Conservation (phyloP, 2,113 vertebrate species). For the Argyrosomus japonicus region DNA sequence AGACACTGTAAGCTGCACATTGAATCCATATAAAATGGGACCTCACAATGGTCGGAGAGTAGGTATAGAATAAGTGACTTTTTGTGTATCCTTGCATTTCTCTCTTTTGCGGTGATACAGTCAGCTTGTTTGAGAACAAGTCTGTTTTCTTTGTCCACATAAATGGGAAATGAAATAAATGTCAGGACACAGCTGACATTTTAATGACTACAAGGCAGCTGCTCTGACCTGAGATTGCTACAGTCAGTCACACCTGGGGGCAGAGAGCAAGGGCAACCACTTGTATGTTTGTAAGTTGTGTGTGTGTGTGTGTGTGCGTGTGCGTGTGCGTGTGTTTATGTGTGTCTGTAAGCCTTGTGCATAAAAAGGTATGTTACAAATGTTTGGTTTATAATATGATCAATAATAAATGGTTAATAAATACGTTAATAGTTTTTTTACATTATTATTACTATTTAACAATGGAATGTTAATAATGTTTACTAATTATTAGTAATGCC, state of each 20-base stretch:
- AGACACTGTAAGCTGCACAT: background rate
- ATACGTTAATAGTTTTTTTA: too few relatives aligned
- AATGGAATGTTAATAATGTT: too few relatives aligned
- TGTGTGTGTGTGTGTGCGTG: conserved; percentile 1
- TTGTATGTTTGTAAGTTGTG: conserved; percentile 14
- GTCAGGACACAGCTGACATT: conserved; percentile 67
- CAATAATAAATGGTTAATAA: too few relatives aligned
- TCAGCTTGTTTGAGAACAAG: conserved; percentile 32
- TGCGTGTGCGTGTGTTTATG: background rate
- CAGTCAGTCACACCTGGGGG: conserved; percentile 56
- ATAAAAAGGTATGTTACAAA: background rate
- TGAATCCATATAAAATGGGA: background rate
- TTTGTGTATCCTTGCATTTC: conserved; percentile 8
- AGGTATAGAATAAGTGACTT: background rate
- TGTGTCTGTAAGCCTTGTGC: background rate
- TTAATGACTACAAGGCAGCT: conserved; percentile 68
- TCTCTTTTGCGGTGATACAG: background rate
- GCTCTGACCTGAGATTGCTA: conserved; percentile 52
- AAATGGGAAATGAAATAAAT: conserved; percentile 69
- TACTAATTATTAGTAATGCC: too few relatives aligned
- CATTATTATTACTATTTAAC: too few relatives aligned
- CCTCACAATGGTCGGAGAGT: background rate
- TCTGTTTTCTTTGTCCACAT: conserved; percentile 26
- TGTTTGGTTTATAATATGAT: background rate
- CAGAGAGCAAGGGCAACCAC: conserved; percentile 23